Conservation (phyloP, 2,888 invertebrate genomes). For the Sisyra nigra region DNA sequence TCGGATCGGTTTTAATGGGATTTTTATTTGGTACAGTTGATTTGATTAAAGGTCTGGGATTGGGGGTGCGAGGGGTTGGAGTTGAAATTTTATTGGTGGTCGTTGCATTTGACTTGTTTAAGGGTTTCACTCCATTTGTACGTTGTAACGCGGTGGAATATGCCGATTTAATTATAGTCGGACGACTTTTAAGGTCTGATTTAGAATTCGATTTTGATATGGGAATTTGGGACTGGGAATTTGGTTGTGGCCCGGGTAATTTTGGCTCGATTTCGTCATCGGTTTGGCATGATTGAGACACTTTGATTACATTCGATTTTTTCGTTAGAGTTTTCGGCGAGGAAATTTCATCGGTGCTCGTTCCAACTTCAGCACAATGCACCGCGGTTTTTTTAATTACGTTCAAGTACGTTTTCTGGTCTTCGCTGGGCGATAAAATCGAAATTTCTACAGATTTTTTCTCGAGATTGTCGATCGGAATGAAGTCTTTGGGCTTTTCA, state of each 20-base stretch:
- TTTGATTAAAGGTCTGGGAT: too few species aligned
- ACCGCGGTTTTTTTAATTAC: conserved; percentile 24
- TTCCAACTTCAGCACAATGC: conserved; percentile 25
- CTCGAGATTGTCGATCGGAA: neutral
- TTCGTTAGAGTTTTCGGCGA: conserved; percentile 19
- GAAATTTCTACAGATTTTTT: neutral
- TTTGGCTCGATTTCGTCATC: conserved; percentile 16
- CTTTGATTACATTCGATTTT: conserved; percentile 20
- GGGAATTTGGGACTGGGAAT: neutral
- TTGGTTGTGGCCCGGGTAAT: too few species aligned
- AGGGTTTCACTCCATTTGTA: conserved; percentile 13
- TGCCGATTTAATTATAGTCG: conserved; percentile 16
- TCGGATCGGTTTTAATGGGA: conserved; percentile 13
- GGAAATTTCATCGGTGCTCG: conserved; percentile 25
- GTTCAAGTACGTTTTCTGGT: conserved; percentile 25
- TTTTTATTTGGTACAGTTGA: neutral
- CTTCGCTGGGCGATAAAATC: conserved; percentile 26
- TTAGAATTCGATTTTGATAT: neutral
- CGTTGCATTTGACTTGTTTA: conserved; percentile 12
- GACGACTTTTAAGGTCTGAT: conserved; percentile 20
- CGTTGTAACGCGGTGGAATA: conserved; percentile 10
- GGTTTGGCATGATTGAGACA: conserved; percentile 16
- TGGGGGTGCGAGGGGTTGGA: too few species aligned
- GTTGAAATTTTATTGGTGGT: too few species aligned
- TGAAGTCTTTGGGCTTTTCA: conserved; percentile 4